Evolutionary conservation across 37 sponge, comb jelly and placozoan genomes (phyloP).

Genomic region (Spongia lamella): DNA sequence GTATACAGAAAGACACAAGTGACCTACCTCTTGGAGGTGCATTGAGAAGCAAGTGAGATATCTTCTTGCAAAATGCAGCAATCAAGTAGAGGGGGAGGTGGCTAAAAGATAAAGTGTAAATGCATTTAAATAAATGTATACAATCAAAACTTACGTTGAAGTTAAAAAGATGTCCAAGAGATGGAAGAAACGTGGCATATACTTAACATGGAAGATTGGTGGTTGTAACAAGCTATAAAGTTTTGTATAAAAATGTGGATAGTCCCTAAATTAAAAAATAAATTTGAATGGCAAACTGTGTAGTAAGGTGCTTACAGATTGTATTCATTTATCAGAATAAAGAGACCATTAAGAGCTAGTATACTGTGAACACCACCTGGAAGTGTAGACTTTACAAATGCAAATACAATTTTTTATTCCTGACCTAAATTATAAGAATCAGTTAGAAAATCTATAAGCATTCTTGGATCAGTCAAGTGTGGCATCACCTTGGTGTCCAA

Average conservation of each 20-base stretch:
- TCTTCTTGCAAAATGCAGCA: conserved; percentile 91
- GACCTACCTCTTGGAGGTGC: conserved; percentile 80
- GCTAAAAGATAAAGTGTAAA: conserved; percentile 15
- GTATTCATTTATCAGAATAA: conserved; percentile 87
- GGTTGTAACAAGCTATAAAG: conserved; percentile 78
- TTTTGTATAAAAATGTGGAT: conserved; percentile 88
- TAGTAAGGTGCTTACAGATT: conserved; percentile 74
- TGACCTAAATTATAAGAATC: conserved; percentile 73
- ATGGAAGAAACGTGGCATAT: conserved; percentile 79
- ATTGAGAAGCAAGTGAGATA: conserved; percentile 74
- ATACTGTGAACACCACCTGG: conserved; percentile 86
- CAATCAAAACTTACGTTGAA: conserved; percentile 59
- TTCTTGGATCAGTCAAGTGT: conserved; percentile 84
- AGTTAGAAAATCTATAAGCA: conserved; percentile 91
- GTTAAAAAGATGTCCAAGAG: conserved; percentile 84
- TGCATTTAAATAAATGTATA: background rate
- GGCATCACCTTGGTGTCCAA: conserved; percentile 90
- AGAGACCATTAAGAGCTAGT: conserved; percentile 94
- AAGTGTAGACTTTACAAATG: background rate
- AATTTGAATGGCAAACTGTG: background rate
- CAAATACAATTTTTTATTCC: background rate
- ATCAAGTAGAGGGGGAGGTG: conserved; percentile 93
- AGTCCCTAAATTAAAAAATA: conserved; percentile 66
- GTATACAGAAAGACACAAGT: background rate
- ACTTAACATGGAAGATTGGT: conserved; percentile 63